Evolutionary conservation across 2,113 vertebrate genomes (phyloP).

Genomic region (Hypocryptadius cinnamomeus): DNA sequence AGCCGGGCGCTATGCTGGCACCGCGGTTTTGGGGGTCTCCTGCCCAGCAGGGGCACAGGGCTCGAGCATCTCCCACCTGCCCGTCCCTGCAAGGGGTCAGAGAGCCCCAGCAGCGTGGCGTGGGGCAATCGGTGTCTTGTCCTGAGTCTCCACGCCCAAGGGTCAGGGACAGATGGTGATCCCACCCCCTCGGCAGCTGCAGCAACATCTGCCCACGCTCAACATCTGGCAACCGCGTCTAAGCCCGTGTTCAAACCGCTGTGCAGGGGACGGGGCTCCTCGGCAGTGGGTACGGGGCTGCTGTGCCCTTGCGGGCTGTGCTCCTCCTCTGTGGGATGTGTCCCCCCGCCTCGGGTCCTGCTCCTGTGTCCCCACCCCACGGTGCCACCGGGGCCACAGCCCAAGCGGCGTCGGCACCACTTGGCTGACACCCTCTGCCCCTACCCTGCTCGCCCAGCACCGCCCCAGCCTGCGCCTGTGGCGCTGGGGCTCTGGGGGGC

Average conservation of each 20-base stretch:
- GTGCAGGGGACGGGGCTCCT: not conserved
- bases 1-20: not conserved
- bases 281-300: rapidly evolving
- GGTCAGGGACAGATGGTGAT: not conserved
- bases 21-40: rapidly evolving
- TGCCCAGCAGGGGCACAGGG: rapidly evolving
- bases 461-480: not conserved
- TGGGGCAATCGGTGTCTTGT: rapidly evolving
- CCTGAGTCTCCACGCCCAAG: rapidly evolving
- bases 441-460: not conserved
- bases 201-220: not conserved
- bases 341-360: rapidly evolving
- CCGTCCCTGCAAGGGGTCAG: not conserved
- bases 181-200: not conserved
- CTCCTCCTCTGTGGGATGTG: not conserved
- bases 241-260: not conserved
- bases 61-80: rapidly evolving
- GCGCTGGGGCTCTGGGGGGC: rapidly evolving
- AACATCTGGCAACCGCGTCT: not conserved
- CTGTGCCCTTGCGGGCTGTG: rapidly evolving
- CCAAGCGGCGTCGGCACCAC: not conserved
- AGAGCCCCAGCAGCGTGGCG: rapidly evolving
- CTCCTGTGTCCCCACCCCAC: not conserved
- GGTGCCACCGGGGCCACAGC: not conserved
- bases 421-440: not conserved